Evolutionary conservation across 2,888 invertebrate genomes (phyloP).

Genomic region (Spilosoma lubricipeda): DNA sequence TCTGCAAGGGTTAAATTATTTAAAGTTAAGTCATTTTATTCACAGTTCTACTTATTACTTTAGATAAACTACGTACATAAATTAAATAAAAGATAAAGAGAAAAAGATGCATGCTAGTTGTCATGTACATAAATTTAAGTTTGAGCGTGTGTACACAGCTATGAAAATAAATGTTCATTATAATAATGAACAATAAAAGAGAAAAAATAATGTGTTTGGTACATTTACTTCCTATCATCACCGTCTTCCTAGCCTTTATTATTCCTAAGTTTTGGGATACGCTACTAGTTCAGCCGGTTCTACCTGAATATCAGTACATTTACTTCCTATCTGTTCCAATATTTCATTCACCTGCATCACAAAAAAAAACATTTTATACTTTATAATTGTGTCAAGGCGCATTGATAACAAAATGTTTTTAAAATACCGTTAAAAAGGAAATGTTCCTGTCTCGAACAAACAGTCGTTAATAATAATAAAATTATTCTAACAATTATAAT

Average conservation of each 20-base stretch:
- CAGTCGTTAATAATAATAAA: background rate
- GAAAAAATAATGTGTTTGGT: slow-evolving; percentile 7
- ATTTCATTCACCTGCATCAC: background rate
- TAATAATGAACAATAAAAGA: background rate
- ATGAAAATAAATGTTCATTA: slow-evolving; percentile 21
- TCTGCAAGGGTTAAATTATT: background rate
- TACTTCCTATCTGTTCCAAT: background rate
- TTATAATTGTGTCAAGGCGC: background rate
- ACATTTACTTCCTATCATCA: slow-evolving; percentile 5
- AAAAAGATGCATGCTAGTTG: slow-evolving; percentile 7
- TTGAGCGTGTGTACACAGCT: slow-evolving; percentile 21
- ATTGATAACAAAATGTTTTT: background rate
- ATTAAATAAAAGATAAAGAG: background rate
- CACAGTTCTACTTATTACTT: background rate
- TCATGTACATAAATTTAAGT: background rate
- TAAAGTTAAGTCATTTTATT: background rate
- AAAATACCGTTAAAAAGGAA: background rate
- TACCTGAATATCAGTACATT: no score
- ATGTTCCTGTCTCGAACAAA: background rate
- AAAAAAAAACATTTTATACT: background rate
- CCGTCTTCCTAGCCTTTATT: no score
- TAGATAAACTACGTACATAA: background rate
- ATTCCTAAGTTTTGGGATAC: no score
- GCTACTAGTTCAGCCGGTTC: no score
- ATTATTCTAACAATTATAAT: slow-evolving; percentile 1